A percentile compares a stretch with the other conserved stretches of the same genome.
phyloP scores from a whole-genome alignment of 1,140 invertebrate genomes.

The Drosophila santomea region DNA sequence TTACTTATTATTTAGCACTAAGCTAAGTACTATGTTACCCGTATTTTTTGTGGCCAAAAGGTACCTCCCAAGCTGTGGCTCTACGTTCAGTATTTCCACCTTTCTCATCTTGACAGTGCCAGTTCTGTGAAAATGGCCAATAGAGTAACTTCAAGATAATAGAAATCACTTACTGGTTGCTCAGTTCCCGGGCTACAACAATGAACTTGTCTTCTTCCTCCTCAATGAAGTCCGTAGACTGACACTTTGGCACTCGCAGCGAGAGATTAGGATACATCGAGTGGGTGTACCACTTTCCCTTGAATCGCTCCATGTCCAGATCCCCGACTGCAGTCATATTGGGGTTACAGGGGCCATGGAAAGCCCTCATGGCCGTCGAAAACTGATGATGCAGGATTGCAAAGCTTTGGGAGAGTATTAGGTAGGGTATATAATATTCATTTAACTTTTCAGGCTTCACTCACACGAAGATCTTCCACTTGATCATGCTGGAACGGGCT shows the following conservation, averaged over 20 bases:
- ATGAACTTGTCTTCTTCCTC: neutral
- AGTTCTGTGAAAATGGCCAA: constrained; percentile 4
- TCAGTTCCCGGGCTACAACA: neutral
- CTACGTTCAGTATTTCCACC: neutral
- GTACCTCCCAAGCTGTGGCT: constrained; percentile 2
- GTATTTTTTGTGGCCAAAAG: neutral
- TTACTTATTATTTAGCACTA: neutral
- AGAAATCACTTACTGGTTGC: constrained; percentile 12
- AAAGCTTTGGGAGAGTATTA: neutral
- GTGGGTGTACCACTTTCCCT: constrained; percentile 48
- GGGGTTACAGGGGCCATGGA: constrained; percentile 7
- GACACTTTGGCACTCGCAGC: constrained; percentile 1
- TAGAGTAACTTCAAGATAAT: neutral
- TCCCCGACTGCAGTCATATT: constrained; percentile 45
- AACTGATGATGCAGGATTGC: neutral
- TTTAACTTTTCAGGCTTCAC: neutral
- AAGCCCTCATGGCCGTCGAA: neutral
- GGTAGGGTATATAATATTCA: no score
- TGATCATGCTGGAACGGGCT: constrained; percentile 5
- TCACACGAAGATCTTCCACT: constrained; percentile 4
- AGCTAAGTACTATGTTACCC: constrained; percentile 1
- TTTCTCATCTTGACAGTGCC: constrained; percentile 3
- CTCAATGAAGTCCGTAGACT: neutral
- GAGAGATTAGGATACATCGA: constrained; percentile 3
- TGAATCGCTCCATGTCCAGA: constrained; percentile 17